Conservation (phyloP, 2,888 invertebrate species). For the Ormyrus nitidulus region DNA sequence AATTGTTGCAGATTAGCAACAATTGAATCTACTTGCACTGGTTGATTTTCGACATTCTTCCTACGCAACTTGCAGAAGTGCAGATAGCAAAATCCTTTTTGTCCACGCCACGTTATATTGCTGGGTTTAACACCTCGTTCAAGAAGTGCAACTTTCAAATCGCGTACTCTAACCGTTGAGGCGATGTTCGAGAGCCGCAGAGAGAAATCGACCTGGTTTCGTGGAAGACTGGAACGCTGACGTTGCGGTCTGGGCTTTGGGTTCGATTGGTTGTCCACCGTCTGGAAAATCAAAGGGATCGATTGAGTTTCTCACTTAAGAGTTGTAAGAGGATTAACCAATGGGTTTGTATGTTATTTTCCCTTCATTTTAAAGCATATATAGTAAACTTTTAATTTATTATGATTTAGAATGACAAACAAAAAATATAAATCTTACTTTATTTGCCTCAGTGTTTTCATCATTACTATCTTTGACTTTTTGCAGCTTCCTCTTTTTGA, state of each 20-base stretch:
- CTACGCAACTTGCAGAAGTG: conserved; percentile 82
- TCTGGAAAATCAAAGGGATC: conserved; percentile 8
- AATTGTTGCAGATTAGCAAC: conserved; percentile 76
- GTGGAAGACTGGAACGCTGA: conserved; percentile 63
- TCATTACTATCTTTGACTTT: conserved; percentile 67
- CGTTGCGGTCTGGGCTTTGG: conserved; percentile 57
- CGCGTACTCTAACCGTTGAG: conserved; percentile 83
- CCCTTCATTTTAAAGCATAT: neutral
- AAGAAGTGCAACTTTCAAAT: conserved; percentile 84
- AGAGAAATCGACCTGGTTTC: conserved; percentile 78
- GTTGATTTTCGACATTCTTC: conserved; percentile 64
- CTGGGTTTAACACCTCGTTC: conserved; percentile 86
- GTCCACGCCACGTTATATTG: conserved; percentile 83
- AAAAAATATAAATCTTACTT: conserved; percentile 52
- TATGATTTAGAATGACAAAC: neutral
- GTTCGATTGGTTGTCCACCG: conserved; percentile 9
- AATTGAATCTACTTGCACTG: conserved; percentile 76
- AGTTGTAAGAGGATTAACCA: neutral
- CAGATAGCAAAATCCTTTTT: conserved; percentile 82
- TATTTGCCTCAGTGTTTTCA: conserved; percentile 65
- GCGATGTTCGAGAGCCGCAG: conserved; percentile 84
- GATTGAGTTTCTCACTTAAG: neutral
- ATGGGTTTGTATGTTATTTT: neutral
- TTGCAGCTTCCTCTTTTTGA: conserved; percentile 59
- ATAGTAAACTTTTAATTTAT: neutral